phyloP scores from a whole-genome alignment of 2,113 vertebrate species.

The Coptodon bakossiorum region DNA sequence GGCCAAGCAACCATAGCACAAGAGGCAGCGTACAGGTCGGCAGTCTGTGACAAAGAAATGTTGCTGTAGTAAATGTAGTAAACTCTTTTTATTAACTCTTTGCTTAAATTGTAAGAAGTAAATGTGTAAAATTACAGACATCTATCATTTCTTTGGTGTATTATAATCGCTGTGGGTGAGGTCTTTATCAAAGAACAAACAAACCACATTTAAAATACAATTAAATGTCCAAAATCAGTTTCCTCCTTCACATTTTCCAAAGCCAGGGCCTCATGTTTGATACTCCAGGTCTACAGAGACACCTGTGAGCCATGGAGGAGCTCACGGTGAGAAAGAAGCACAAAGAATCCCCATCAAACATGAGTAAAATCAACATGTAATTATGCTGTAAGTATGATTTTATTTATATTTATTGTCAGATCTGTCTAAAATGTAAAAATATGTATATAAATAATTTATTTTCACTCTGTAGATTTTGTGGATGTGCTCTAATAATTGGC shows the following conservation, averaged over 20 bases:
- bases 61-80: fast-evolving
- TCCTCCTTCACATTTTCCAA: not conserved
- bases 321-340: not conserved
- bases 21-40: fast-evolving
- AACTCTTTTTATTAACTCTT: not conserved
- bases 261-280: not conserved
- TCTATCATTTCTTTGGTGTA: fast-evolving
- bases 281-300: not conserved
- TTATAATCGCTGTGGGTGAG: not conserved
- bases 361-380: not conserved
- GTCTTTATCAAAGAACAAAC: not conserved
- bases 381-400: not conserved
- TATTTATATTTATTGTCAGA: not conserved
- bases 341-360: not conserved
- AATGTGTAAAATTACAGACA: not conserved
- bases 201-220: not conserved
- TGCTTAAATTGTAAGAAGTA: not conserved
- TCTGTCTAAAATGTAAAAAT: not conserved
- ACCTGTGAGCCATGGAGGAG: not conserved
- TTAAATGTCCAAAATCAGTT: not conserved
- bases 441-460: not conserved
- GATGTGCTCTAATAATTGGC: fast-evolving
- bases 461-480: not conserved
- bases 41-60: not conserved
- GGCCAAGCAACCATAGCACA: not conserved